Conservation (phyloP, 2,113 vertebrate species). For the Mastomys natalensis region DNA sequence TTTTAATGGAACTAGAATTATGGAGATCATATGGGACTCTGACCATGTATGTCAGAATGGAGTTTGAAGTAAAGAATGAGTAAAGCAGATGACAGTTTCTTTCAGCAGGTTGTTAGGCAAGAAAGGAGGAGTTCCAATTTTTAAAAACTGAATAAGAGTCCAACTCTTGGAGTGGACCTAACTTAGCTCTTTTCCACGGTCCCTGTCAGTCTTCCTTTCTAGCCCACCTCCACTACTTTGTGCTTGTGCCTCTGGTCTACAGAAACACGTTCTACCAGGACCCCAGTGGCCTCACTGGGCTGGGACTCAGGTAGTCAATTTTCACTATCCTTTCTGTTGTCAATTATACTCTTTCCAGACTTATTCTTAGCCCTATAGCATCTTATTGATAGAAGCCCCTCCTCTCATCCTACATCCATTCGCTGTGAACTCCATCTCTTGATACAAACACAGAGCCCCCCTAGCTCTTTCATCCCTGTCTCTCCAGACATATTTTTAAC, state of each 20-base stretch:
- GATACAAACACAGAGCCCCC: background rate
- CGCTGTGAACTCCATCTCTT: background rate
- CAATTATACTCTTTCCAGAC: background rate
- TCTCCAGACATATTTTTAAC: background rate
- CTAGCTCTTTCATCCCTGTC: background rate
- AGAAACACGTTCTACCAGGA: background rate
- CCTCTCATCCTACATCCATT: background rate
- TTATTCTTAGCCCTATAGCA: background rate
- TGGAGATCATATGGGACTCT: background rate
- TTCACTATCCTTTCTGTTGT: background rate
- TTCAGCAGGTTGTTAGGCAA: background rate
- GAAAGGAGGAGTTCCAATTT: background rate
- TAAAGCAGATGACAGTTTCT: background rate
- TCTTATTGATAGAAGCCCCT: background rate
- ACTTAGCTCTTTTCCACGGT: background rate
- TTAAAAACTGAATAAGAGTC: background rate
- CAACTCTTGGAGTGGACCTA: too few species aligned
- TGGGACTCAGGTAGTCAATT: background rate
- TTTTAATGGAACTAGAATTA: background rate
- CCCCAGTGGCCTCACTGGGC: background rate
- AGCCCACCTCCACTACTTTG: background rate
- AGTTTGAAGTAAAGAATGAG: background rate
- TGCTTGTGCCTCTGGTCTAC: background rate
- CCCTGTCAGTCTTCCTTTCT: too few species aligned
- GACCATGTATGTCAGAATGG: background rate